phyloP scores from a whole-genome alignment of 2,888 invertebrate species.

The Cenopis cana region DNA sequence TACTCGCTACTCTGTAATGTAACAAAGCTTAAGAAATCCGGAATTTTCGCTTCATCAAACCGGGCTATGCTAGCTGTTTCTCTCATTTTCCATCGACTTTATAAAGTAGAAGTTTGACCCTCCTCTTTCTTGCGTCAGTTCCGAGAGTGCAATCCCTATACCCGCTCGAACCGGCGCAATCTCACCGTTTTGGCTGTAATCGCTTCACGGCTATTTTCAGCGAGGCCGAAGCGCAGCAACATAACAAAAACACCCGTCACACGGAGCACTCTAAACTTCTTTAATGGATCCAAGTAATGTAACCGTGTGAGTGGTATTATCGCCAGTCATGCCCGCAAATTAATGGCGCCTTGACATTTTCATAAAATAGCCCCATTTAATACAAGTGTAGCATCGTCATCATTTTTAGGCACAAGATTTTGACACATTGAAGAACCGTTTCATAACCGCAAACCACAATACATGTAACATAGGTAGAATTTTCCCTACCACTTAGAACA shows the following conservation, averaged over 20 bases:
- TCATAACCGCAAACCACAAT: background rate
- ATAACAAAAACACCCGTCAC: constrained; percentile 35
- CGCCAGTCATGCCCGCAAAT: constrained; percentile 33
- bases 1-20: too few species aligned
- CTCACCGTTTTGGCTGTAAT: constrained; percentile 57
- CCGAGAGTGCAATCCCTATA: constrained; percentile 40
- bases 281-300: constrained; percentile 35
- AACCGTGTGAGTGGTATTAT: constrained; percentile 28
- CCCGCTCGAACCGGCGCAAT: constrained; percentile 50
- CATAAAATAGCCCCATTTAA: constrained; percentile 26
- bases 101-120: background rate
- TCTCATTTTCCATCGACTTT: background rate
- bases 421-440: background rate
- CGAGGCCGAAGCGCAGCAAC: constrained; percentile 29
- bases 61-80: too few species aligned
- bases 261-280: constrained; percentile 37
- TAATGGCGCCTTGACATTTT: constrained; percentile 36
- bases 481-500: background rate
- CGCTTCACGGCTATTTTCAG: constrained; percentile 55
- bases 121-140: background rate
- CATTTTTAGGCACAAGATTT: background rate
- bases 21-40: too few species aligned
- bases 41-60: too few species aligned
- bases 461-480: background rate
- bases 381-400: background rate